Evolutionary conservation across 2,113 vertebrate genomes (phyloP).

Genomic region (Syngnathus typhle): DNA sequence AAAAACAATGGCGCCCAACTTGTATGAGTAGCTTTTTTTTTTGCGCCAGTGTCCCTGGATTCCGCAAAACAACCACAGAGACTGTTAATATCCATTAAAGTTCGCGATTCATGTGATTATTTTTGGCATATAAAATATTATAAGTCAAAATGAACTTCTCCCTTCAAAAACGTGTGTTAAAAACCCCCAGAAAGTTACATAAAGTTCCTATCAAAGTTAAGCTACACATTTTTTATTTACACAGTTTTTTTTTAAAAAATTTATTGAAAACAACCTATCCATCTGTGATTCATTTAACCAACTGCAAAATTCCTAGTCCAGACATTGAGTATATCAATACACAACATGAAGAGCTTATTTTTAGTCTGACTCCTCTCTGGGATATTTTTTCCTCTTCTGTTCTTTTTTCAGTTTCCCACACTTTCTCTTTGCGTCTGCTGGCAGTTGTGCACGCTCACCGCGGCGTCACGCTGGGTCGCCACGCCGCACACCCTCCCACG

Average conservation of each 20-base stretch:
- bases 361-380: not conserved
- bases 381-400: conserved; percentile 4
- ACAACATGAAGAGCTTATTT: not conserved
- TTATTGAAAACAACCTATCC: not conserved
- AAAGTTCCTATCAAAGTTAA: too few species aligned
- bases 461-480: conserved; percentile 58
- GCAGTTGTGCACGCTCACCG: conserved; percentile 51
- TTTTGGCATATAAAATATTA: not conserved
- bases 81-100: not conserved
- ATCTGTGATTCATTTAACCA: not conserved
- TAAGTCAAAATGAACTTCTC: too few species aligned
- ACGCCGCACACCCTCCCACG: conserved; percentile 47
- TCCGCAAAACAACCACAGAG: not conserved
- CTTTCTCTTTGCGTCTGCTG: conserved; percentile 51
- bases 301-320: not conserved
- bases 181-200: too few species aligned
- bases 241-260: not conserved
- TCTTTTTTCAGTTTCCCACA: conserved; percentile 46
- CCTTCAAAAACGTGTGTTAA: too few species aligned
- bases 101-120: not conserved
- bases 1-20: conserved; percentile 13
- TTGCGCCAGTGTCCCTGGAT: not conserved
- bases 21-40: not conserved
- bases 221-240: too few species aligned
- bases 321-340: not conserved